phyloP scores from a whole-genome alignment of 2,113 vertebrate genomes.

The Ochotona curzoniae region DNA sequence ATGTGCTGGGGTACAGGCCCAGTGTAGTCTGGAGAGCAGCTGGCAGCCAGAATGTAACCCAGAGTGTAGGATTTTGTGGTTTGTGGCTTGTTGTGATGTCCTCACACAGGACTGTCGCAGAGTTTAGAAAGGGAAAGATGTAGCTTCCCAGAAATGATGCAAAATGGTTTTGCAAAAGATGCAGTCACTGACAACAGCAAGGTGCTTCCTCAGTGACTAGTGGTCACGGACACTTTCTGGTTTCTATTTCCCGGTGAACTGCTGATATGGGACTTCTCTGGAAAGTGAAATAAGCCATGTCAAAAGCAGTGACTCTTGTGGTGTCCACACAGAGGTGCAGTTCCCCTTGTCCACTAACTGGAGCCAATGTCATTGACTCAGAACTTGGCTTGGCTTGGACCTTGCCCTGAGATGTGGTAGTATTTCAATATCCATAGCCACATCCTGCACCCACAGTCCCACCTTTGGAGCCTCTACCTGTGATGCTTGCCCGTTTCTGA shows the following conservation, averaged over 20 bases:
- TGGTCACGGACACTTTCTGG: conserved; percentile 39
- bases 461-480: not conserved
- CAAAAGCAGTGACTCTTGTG: conserved; percentile 47
- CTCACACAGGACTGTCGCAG: conserved; percentile 47
- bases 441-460: not conserved
- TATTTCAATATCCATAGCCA: conserved; percentile 9
- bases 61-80: not conserved
- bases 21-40: not conserved
- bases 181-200: conserved; percentile 29
- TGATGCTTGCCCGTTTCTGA: not conserved
- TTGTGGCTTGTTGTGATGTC: conserved; percentile 73
- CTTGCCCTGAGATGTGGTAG: not conserved
- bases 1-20: not conserved
- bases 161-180: conserved; percentile 70
- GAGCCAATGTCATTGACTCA: not conserved
- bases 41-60: not conserved
- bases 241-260: conserved; percentile 67
- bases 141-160: conserved; percentile 72
- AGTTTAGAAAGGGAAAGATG: conserved; percentile 49
- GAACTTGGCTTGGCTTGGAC: not conserved
- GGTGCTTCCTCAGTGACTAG: conserved; percentile 63
- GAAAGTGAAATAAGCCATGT: conserved; percentile 25
- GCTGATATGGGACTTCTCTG: conserved; percentile 48
- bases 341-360: not conserved
- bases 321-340: not conserved